Percentiles rank a stretch among this genome's conserved stretches.
Conservation (phyloP, 2,888 invertebrate species). For the Ichneumon xanthorius region DNA sequence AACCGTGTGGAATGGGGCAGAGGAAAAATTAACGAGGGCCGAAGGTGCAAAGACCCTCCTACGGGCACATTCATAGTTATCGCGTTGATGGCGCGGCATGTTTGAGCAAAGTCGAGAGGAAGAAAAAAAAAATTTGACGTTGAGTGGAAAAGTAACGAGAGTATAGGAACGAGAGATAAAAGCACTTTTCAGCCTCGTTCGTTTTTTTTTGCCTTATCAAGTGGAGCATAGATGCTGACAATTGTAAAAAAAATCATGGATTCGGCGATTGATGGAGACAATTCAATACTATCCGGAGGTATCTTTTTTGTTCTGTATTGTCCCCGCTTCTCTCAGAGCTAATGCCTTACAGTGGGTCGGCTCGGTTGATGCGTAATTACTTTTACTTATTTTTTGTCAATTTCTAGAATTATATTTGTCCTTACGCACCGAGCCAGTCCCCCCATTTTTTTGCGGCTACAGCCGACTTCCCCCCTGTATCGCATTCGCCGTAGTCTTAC, state of each 20-base stretch:
- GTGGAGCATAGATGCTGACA: slow-evolving; percentile 20
- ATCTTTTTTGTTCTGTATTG: too few species aligned
- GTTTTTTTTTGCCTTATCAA: neutral
- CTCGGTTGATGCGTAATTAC: too few species aligned
- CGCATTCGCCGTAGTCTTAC: too few species aligned
- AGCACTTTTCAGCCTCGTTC: slow-evolving; percentile 16
- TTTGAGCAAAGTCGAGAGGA: slow-evolving; percentile 7
- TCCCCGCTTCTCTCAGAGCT: too few species aligned
- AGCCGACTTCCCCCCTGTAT: too few species aligned
- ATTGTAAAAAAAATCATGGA: neutral
- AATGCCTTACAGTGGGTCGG: too few species aligned
- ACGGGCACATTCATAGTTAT: slow-evolving; percentile 10
- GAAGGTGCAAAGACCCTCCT: slow-evolving; percentile 22
- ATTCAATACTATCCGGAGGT: too few species aligned
- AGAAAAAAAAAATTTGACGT: neutral
- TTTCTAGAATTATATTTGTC: too few species aligned
- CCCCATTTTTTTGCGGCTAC: too few species aligned
- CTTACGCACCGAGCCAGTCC: too few species aligned
- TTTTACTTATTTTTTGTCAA: too few species aligned
- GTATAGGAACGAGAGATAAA: slow-evolving; percentile 2
- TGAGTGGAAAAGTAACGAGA: neutral
- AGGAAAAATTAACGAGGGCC: slow-evolving; percentile 30
- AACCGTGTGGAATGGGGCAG: neutral
- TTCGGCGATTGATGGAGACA: too few species aligned
- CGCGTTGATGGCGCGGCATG: slow-evolving; percentile 24